Base-by-base conservation (phyloP, 2,888 invertebrate genomes). In the Linnaemya tessellans region DNA sequence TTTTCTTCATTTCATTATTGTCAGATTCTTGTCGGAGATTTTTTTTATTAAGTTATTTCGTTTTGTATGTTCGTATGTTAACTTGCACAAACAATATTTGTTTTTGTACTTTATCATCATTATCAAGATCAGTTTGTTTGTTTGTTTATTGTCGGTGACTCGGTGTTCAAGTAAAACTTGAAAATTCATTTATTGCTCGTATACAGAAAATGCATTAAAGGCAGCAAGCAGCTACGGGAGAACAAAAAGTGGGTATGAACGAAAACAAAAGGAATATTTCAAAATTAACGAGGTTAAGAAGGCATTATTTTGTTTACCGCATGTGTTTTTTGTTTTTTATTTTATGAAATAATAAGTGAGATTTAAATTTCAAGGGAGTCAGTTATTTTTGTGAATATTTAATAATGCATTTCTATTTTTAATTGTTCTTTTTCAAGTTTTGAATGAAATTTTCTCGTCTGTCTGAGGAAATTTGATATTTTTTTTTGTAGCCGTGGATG, bases 61-160 rank as follows among this genome's bases (percentile, higher is more conserved):
- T 65, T 67, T 11, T 58, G 30, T 54, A 5, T 70, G 25, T 0
- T 46, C 20, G 9, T 64, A 2, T 43, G 20, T 60, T 46, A 51
- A 13, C 15, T 80, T 80, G 22, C 51, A 35, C 62, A 30, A 18
- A 30, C 30, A 30, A 56, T 65, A 49, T 80, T 73, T 80, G 38
- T 65, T 62, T 79, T 70, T 54, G 25, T 54, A 58, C 51, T 70
- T 83, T 73, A 83, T 83, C 82, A 82, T 82, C 82, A 78, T 78
- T 83, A 83, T 83, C 82, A 83, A 83, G 82, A 83, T 83, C 82
- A 78, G 82, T 78, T n/a, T 65, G 43, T 62, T 64, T 74, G 51
- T 80, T 20, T 62, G 5, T 51, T 18, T 49, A 18, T 62, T 62
- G 49, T 64, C 20, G 62, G 15, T 13, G 41, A 5, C 18, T 5